phyloP scores from a whole-genome alignment of 35 echinoderm and acorn worm genomes.

The Ophiothrix spiculata region DNA sequence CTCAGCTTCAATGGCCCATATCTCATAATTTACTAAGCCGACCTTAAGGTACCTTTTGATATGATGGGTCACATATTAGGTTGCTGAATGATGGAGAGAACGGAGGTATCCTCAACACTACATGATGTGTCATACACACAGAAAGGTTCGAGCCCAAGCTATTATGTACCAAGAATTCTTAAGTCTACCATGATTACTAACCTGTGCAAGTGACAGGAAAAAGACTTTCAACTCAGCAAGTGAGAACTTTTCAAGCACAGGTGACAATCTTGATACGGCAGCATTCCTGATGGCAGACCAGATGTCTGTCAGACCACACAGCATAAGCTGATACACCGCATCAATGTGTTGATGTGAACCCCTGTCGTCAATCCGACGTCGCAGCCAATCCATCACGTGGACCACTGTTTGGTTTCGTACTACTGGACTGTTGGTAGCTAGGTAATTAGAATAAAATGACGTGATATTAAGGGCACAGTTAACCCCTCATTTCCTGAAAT shows the following conservation, averaged over 20 bases:
- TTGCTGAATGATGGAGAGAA: too few species aligned
- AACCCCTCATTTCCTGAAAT: too few species aligned
- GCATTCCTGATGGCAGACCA: slow-evolving; percentile 96
- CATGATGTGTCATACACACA: neutral
- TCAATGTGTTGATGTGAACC: slow-evolving; percentile 44
- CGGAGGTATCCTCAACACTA: too few species aligned
- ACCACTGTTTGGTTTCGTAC: slow-evolving; percentile 93
- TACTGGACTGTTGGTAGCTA: slow-evolving; percentile 78
- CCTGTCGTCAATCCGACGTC: slow-evolving; percentile 27
- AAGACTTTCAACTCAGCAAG: slow-evolving; percentile 68
- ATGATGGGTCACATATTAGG: too few species aligned
- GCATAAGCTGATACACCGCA: slow-evolving; percentile 58
- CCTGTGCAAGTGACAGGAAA: slow-evolving; percentile 68
- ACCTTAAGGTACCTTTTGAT: too few species aligned
- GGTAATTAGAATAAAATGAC: slow-evolving; percentile 21
- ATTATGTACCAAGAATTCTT: neutral
- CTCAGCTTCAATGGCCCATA: too few species aligned
- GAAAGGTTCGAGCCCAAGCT: neutral
- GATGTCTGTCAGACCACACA: slow-evolving; percentile 82
- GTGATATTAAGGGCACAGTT: too few species aligned
- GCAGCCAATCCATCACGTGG: slow-evolving; percentile 95
- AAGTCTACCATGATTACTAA: slow-evolving; percentile 11
- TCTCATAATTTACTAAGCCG: too few species aligned
- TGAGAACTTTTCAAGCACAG: slow-evolving; percentile 62
- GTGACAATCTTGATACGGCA: slow-evolving; percentile 50